Percentiles rank a stretch among this genome's conserved stretches.
Conservation (phyloP, 1,140 invertebrate species). For the Sycobia sp. region DNA sequence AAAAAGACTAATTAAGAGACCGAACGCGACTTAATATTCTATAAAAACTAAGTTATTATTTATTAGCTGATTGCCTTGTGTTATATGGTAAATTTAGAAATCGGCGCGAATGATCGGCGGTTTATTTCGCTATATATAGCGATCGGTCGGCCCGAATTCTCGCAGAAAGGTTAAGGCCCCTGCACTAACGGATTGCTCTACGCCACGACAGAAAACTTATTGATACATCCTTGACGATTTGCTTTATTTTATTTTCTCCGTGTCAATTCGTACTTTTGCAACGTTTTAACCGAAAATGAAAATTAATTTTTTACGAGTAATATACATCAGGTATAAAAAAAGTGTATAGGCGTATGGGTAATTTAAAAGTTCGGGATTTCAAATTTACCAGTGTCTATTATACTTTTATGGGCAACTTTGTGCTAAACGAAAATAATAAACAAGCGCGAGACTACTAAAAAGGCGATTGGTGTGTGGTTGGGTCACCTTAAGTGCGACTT, state of each 20-base stretch:
- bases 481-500: conserved; percentile 7
- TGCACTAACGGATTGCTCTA: conserved; percentile 63
- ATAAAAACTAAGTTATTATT: conserved; percentile 62
- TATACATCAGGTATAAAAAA: not conserved
- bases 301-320: conserved; percentile 12
- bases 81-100: conserved; percentile 54
- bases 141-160: conserved; percentile 31
- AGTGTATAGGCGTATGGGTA: not conserved
- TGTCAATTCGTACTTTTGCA: not conserved
- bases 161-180: conserved; percentile 63
- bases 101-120: conserved; percentile 29
- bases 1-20: conserved; percentile 40
- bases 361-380: conserved; percentile 5
- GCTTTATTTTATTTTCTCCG: conserved; percentile 25
- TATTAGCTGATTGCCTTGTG: conserved; percentile 63
- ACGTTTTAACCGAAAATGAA: conserved; percentile 22
- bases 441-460: conserved; percentile 12
- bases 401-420: too few species aligned
- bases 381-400: not conserved
- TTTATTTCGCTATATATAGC: not conserved
- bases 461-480: conserved; percentile 16
- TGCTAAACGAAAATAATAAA: not conserved
- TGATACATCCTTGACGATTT: conserved; percentile 20
- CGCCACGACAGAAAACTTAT: conserved; percentile 50
- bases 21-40: conserved; percentile 45